A percentile compares a stretch with the other conserved stretches of the same genome.
phyloP scores from a whole-genome alignment of 2,113 vertebrate genomes.

The Tichodroma muraria region DNA sequence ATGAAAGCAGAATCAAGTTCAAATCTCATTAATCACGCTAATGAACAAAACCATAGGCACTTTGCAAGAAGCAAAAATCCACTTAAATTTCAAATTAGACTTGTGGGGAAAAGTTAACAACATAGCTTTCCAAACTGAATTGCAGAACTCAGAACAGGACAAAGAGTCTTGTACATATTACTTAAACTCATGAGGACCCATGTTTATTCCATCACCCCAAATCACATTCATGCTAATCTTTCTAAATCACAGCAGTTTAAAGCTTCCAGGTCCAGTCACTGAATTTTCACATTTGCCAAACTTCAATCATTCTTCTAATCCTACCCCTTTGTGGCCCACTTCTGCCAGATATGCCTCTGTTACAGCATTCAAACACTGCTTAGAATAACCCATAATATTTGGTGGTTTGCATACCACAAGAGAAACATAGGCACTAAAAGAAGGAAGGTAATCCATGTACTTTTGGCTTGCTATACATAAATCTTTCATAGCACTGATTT shows the following conservation, averaged over 20 bases:
- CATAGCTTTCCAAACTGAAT: background rate
- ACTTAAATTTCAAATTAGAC: background rate
- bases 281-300: background rate
- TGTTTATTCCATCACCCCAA: background rate
- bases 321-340: background rate
- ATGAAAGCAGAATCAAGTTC: background rate
- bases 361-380: background rate
- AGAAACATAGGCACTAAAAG: background rate
- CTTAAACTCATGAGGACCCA: background rate
- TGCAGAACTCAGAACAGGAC: background rate
- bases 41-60: background rate
- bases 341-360: background rate
- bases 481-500: background rate
- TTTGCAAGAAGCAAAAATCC: background rate
- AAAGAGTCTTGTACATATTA: background rate
- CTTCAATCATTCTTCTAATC: background rate
- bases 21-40: background rate
- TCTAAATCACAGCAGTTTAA: background rate
- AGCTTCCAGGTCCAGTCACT: background rate
- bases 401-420: too few relatives aligned
- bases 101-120: background rate
- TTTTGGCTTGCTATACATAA: background rate
- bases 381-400: background rate
- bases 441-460: background rate
- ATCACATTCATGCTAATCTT: background rate